Conservation (phyloP, 1,140 invertebrate genomes). For the Physella acuta region DNA sequence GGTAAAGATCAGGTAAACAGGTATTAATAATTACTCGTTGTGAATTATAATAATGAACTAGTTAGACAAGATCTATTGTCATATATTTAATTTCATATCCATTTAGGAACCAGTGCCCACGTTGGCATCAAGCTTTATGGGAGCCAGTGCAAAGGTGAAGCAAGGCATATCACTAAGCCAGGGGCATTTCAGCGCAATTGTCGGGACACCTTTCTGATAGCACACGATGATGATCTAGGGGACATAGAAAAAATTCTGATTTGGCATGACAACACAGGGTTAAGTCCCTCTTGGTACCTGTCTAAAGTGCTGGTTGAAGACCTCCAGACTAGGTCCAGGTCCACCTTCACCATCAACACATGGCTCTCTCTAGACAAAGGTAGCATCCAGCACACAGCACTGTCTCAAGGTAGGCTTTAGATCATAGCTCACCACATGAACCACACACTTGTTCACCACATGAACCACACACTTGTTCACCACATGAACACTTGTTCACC, state of each 20-base stretch:
- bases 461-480: too few species aligned
- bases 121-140: conserved; percentile 50
- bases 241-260: conserved; percentile 43
- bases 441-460: too few species aligned
- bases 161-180: conserved; percentile 42
- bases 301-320: conserved; percentile 44
- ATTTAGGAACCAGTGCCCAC: conserved; percentile 50
- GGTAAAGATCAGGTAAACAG: too few species aligned
- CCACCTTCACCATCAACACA: conserved; percentile 44
- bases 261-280: conserved; percentile 55
- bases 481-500: too few species aligned
- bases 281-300: conserved; percentile 52
- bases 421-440: too few species aligned
- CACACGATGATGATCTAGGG: conserved; percentile 45
- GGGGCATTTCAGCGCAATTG: conserved; percentile 50
- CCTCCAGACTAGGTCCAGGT: conserved; percentile 44
- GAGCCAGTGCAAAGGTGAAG: conserved; percentile 41
- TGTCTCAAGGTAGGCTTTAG: conserved; percentile 46
- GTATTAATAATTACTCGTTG: too few species aligned
- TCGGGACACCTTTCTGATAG: conserved; percentile 48
- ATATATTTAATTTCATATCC: too few species aligned
- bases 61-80: too few species aligned
- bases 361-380: conserved; percentile 51
- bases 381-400: conserved; percentile 45
- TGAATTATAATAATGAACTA: too few species aligned